phyloP scores from a whole-genome alignment of 30 jellyfish, hydroid and myxozoan species.

The Nemopilema nomurai region DNA sequence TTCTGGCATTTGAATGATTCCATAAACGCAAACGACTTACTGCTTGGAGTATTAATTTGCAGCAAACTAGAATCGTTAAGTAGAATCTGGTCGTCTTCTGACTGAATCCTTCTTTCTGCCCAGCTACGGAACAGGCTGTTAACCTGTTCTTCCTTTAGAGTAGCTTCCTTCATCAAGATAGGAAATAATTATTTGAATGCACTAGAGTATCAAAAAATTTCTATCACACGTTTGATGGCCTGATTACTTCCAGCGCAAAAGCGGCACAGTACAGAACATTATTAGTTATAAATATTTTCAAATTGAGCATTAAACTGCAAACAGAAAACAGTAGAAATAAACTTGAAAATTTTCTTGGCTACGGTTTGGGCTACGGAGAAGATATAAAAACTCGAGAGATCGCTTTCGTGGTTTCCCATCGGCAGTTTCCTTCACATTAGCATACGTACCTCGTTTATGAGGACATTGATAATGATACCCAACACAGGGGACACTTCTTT shows the following conservation, averaged over 20 bases:
- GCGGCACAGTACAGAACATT: no score
- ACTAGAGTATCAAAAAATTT: neutral
- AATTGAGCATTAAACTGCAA: no score
- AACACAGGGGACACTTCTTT: neutral
- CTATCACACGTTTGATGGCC: neutral
- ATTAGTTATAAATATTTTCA: no score
- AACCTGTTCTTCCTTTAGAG: neutral
- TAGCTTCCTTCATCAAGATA: neutral
- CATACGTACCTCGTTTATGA: neutral
- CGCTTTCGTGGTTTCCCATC: neutral
- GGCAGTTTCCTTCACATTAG: neutral
- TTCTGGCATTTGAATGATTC: neutral
- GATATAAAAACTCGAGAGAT: neutral
- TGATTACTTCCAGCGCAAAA: neutral
- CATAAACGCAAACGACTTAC: neutral
- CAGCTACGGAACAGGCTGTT: constrained; percentile 8
- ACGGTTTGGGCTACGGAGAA: neutral
- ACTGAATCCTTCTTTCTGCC: constrained; percentile 4
- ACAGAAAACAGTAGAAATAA: no score
- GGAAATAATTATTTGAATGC: neutral
- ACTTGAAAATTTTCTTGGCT: neutral
- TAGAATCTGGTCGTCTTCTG: constrained; percentile 9
- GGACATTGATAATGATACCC: constrained; percentile 12
- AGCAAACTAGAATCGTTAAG: constrained; percentile 10
- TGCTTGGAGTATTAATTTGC: constrained; percentile 3